Evolutionary conservation across 92 coral and sea anemone genomes (phyloP).

Genomic region (Isaurus tuberculatus): DNA sequence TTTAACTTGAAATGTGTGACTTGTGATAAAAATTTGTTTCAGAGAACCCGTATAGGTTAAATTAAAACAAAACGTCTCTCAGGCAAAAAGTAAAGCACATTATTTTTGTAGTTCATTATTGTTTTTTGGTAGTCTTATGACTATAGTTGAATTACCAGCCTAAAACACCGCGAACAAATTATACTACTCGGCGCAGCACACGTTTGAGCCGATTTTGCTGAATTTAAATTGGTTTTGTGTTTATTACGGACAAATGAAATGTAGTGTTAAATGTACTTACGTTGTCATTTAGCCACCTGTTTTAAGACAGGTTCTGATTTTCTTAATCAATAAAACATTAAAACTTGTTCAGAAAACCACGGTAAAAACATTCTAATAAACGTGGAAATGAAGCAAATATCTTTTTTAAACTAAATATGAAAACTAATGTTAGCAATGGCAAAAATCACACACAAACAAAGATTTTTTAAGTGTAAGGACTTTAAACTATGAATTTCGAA

Average conservation of each 20-base stretch:
- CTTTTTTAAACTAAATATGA: background rate
- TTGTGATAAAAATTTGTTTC: too few species aligned
- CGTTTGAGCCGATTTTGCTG: background rate
- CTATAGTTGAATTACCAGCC: too few species aligned
- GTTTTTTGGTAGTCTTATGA: too few species aligned
- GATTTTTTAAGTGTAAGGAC: too few species aligned
- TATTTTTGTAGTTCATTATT: too few species aligned
- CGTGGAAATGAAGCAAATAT: background rate
- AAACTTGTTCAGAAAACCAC: background rate
- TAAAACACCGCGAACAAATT: too few species aligned
- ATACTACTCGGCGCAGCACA: too few species aligned
- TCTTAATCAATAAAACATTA: slow-evolving; percentile 2
- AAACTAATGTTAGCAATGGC: background rate
- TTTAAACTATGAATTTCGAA: background rate
- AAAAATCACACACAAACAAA: too few species aligned
- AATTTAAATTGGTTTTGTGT: background rate
- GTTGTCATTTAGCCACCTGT: background rate
- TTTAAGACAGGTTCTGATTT: background rate
- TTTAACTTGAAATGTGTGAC: too few species aligned
- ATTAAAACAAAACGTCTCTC: too few species aligned
- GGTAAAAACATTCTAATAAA: background rate
- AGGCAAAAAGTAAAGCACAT: too few species aligned
- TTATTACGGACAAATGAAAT: background rate
- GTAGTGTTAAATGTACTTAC: background rate
- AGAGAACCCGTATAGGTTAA: too few species aligned